phyloP scores from a whole-genome alignment of 2,888 invertebrate species.

The Apocheima hispidaria region DNA sequence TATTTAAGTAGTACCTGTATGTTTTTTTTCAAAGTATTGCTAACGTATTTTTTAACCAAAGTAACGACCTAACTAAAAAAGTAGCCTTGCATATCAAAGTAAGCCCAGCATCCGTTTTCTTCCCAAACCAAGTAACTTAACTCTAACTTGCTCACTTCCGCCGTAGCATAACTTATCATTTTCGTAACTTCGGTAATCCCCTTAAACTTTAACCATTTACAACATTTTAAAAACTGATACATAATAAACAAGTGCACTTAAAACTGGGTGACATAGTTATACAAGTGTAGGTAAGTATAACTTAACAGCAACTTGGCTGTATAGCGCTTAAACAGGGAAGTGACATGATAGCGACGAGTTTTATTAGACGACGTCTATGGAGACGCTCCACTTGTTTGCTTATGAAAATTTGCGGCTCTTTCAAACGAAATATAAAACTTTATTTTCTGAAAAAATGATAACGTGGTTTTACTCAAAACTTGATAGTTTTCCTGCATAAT shows the following conservation, averaged over 20 bases:
- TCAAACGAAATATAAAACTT: background rate
- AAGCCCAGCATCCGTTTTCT: constrained; percentile 5
- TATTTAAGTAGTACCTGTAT: no score
- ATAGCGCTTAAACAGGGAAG: constrained; percentile 45
- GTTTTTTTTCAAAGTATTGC: no score
- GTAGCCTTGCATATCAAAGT: background rate
- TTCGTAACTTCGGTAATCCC: constrained; percentile 31
- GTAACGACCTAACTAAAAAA: no score
- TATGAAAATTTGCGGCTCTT: constrained; percentile 4
- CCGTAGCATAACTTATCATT: constrained; percentile 28
- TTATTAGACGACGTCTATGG: constrained; percentile 35
- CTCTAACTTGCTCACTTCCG: constrained; percentile 22
- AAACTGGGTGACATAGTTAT: constrained; percentile 48
- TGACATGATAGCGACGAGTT: constrained; percentile 46
- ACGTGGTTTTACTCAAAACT: no score
- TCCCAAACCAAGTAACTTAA: constrained; percentile 21
- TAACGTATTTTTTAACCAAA: no score
- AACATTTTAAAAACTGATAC: constrained; percentile 45
- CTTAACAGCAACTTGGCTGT: constrained; percentile 29
- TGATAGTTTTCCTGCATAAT: no score
- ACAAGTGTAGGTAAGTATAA: constrained; percentile 28
- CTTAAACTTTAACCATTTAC: constrained; percentile 41
- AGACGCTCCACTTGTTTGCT: constrained; percentile 26
- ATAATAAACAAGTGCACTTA: constrained; percentile 46
- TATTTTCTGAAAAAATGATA: no score